These are phyloP conservation scores for Crenichthys baileyi DNA, from an alignment of 2,797 vertebrate species.

Conservation along the genomic window DNA sequence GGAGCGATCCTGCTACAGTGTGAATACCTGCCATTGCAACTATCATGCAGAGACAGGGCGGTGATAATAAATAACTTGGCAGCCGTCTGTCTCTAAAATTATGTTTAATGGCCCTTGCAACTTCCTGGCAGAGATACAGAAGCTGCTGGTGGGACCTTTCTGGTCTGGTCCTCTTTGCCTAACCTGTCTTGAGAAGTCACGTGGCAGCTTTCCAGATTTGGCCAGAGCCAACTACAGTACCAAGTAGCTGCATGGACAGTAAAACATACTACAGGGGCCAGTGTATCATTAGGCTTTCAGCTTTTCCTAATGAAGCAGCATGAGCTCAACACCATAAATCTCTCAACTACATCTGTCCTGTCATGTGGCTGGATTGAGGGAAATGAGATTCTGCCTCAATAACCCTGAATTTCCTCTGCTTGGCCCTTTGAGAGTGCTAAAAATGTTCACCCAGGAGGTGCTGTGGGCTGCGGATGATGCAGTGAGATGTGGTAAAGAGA, in stretches of 20 bases:
- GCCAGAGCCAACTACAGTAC: conserved; percentile 11
- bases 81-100: conserved; percentile 54
- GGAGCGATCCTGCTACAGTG: conserved; percentile 35
- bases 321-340: conserved; percentile 15
- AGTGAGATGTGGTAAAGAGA: conserved; percentile 2
- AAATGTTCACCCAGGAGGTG: conserved; percentile 20
- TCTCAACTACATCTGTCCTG: conserved; percentile 30
- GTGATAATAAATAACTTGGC: conserved; percentile 59
- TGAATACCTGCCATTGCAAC: conserved; percentile 40
- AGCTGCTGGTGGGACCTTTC: conserved; percentile 31
- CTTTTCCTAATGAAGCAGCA: conserved; percentile 29
- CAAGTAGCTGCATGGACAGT: conserved; percentile 33
- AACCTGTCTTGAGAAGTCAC: conserved; percentile 31
- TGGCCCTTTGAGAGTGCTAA: conserved; percentile 15
- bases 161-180: conserved; percentile 31
- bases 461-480: not conserved
- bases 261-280: conserved; percentile 21
- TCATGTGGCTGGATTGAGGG: conserved; percentile 27
- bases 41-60: conserved; percentile 23
- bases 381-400: conserved; percentile 20
- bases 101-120: conserved; percentile 46
- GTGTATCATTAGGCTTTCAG: conserved; percentile 16
- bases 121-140: conserved; percentile 45
- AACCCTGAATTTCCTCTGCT: conserved; percentile 19
- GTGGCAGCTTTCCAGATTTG: conserved; percentile 51